Evolutionary conservation across 1,140 invertebrate species (phyloP), one percentile per base, ranked within the genome.

Genomic region (Cherax quadricarinatus): DNA sequence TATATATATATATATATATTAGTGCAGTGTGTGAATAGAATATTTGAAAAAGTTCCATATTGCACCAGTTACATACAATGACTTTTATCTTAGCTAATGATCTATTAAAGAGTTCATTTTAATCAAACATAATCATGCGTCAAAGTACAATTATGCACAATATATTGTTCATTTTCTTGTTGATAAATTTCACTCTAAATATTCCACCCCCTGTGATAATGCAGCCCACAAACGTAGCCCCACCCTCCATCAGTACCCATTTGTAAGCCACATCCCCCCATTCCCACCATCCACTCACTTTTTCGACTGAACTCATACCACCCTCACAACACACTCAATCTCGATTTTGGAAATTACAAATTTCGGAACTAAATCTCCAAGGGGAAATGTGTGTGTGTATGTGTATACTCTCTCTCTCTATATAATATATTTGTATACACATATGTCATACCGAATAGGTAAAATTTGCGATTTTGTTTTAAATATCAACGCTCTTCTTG

Each of bases 231-330:
- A 21, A 30, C 57, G 12, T 10, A n/a, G 81, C n/a, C 81, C 18
- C 81, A 82, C 81, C 81, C 81, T 57, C 57, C 57, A 57, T 80
- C 78, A 80, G 53, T 82, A 82, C 16, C 81, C 81, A 82, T 82
- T 82, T 82, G 48, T 57, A 82, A 82, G 81, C 49, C 21, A 30
- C 81, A 53, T 82, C 51, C 21, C 21, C 49, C 48, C 81, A 82
- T 57, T 82, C 30, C 57, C 49, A 18, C 14, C 18, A 49, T 53
- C 81, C 49, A 53, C 81, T 49, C 81, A 53, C 81, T 82, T 57
- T 57, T 57, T 4, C 81, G 57, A 48, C 48, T 14, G n/a, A 51
- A 53, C 81, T 24, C 81, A 53, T 57, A 82, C 81, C 62, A 18
- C 62, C 62, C 62, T 21, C 62, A 66, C 62, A 66, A 66, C 62